phyloP scores from a whole-genome alignment of 1,140 invertebrate genomes.

The Drosophila hydei region DNA sequence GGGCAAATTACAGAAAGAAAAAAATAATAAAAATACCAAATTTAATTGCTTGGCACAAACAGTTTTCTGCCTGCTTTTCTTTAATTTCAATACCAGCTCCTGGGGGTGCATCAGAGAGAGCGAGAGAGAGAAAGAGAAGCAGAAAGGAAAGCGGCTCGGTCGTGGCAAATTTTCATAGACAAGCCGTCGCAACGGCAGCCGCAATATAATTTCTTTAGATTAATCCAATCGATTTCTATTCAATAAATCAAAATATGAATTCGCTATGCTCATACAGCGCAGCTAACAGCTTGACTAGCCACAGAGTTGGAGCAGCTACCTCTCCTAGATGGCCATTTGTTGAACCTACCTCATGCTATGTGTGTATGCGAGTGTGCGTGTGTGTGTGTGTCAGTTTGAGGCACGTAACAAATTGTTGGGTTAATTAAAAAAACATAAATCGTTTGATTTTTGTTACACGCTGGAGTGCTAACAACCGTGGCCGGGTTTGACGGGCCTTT shows the following conservation, averaged over 20 bases:
- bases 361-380: constrained; percentile 11
- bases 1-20: constrained; percentile 7
- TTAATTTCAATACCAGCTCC: constrained; percentile 64
- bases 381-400: constrained; percentile 66
- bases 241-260: constrained; percentile 83
- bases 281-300: constrained; percentile 54
- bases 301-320: constrained; percentile 31
- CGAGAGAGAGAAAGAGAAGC: constrained; percentile 24
- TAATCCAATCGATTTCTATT: constrained; percentile 83
- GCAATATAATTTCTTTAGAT: constrained; percentile 82
- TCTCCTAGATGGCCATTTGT: constrained; percentile 19
- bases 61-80: constrained; percentile 66
- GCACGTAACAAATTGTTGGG: constrained; percentile 83
- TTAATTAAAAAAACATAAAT: constrained; percentile 84
- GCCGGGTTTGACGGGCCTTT: constrained; percentile 63
- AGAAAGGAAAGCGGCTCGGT: constrained; percentile 24
- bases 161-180: constrained; percentile 56
- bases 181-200: constrained; percentile 47
- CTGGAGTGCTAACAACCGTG: constrained; percentile 56
- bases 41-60: constrained; percentile 70
- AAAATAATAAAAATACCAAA: constrained; percentile 30
- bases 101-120: constrained; percentile 15
- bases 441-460: constrained; percentile 70
- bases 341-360: constrained; percentile 1
- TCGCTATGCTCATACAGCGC: constrained; percentile 66